Conservation (phyloP, 1,140 invertebrate genomes). For the Drosophila hydei region DNA sequence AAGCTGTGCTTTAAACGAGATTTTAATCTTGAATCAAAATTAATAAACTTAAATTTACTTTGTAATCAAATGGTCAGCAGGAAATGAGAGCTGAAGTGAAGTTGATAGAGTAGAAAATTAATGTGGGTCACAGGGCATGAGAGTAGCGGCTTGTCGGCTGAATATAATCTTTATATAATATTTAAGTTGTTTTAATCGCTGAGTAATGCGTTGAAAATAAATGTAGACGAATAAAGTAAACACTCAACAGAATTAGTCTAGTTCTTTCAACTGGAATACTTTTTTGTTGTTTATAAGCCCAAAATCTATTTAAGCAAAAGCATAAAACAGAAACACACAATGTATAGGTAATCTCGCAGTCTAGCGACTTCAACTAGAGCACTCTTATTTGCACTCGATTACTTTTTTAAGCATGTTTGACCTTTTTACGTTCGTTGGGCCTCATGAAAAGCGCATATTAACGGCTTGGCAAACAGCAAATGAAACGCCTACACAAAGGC, state of each 20-base stretch:
- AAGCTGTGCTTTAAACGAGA: constrained; percentile 6
- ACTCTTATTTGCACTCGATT: not conserved
- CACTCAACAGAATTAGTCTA: too few relatives aligned
- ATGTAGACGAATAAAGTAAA: too few relatives aligned
- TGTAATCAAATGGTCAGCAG: constrained; percentile 24
- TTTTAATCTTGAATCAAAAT: constrained; percentile 14
- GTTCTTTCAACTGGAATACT: too few relatives aligned
- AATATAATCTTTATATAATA: too few relatives aligned
- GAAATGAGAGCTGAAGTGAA: not conserved
- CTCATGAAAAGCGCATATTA: constrained; percentile 21
- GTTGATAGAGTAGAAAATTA: not conserved
- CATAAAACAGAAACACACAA: too few relatives aligned
- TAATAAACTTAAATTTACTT: constrained; percentile 21
- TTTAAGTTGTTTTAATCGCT: too few relatives aligned
- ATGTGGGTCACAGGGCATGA: too few relatives aligned
- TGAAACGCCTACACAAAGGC: constrained; percentile 23
- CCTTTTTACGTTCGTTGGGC: constrained; percentile 3
- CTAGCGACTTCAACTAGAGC: not conserved
- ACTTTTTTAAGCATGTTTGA: not conserved
- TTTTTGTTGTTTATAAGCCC: not conserved
- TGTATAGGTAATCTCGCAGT: too few relatives aligned
- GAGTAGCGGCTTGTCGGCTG: too few relatives aligned
- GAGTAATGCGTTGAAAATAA: too few relatives aligned
- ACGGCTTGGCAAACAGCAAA: constrained; percentile 20
- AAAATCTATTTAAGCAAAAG: too few relatives aligned